Percentiles rank a stretch among this genome's conserved stretches.
Evolutionary conservation across 1,140 invertebrate genomes (phyloP).

Genomic region (Philopotamus ludificatus): DNA sequence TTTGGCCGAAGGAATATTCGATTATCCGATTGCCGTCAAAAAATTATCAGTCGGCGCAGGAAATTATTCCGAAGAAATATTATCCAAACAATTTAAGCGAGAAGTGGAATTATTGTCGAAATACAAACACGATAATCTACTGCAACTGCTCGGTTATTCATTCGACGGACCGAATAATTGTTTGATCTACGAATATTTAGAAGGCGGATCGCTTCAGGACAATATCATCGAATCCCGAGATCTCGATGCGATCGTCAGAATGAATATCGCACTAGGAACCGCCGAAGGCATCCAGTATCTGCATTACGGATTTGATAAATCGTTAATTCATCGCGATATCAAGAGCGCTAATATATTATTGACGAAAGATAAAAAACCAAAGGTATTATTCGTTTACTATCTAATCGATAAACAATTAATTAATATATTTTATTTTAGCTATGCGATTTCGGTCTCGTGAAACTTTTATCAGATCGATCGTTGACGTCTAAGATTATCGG

Average conservation of each 20-base stretch:
- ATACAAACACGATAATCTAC: constrained; percentile 66
- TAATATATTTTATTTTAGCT: constrained; percentile 54
- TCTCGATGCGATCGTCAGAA: constrained; percentile 54
- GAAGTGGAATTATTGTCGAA: constrained; percentile 62
- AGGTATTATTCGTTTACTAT: too few species aligned
- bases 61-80: constrained; percentile 47
- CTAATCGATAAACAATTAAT: too few species aligned
- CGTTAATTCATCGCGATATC: constrained; percentile 72
- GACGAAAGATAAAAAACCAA: constrained; percentile 62
- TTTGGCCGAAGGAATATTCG: constrained; percentile 53
- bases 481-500: constrained; percentile 62
- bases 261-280: constrained; percentile 62
- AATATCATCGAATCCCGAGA: constrained; percentile 53
- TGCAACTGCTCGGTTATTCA: constrained; percentile 66
- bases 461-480: constrained; percentile 55
- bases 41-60: constrained; percentile 53
- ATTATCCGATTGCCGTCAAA: constrained; percentile 63
- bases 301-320: constrained; percentile 57
- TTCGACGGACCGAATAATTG: constrained; percentile 62
- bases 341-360: constrained; percentile 76
- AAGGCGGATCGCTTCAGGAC: constrained; percentile 67
- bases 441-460: constrained; percentile 72
- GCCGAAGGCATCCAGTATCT: constrained; percentile 64
- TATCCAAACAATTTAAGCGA: constrained; percentile 63
- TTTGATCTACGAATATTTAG: constrained; percentile 69